Evolutionary conservation across 92 coral and sea anemone genomes (phyloP), one percentile per base, ranked within the genome.

Genomic region (Umimayanthus chanpuru): DNA sequence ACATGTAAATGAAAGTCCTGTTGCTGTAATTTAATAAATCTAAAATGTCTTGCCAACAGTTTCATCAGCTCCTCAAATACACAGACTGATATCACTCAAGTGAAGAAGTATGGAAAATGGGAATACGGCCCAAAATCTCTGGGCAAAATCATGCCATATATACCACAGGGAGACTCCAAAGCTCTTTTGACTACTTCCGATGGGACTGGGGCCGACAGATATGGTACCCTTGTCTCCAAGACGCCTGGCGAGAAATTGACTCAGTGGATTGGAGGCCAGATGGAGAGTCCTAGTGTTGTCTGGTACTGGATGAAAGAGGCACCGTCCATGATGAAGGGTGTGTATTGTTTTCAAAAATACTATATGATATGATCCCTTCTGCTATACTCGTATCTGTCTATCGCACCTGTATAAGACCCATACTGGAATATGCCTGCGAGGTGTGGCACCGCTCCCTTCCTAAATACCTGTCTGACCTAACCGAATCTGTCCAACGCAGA

Each of bases 231-330:
- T 50, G 95, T 95, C 25, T 82, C 96, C 32, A 89, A 86, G 84
- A 80, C 77, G 47, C 77, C 94, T 18, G 91, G 85, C 26, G 50
- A 89, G 44, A 89, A 77, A 18, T 93, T 97, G 20, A 88, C 99
- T 16, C 91, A 94, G 81, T 96, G 99, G 99, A 93, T 92, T 25
- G 61, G 85, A 88, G 95, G 91, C 8, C 90, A 87, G 66, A 82
- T 92, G 53, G 94, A 91, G 68, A 92, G 85, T 73, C 99, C 99
- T 3, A 90, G 91, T n/a, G 77, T 93, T n/a, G 94, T 96, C 20
- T 96, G 99, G 99, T 96, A 95, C 87, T 96, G 99, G 99, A 85
- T 96, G 73, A 96, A 92, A 70, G 99, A 96, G 76, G 93, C 99
- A n/a, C 89, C 99, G 0, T 93, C 98, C 28, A 81, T 82, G 86